Evolutionary conservation across 2,888 invertebrate species (phyloP), one percentile per base, ranked within the genome.

Genomic region (Meloe dianella): DNA sequence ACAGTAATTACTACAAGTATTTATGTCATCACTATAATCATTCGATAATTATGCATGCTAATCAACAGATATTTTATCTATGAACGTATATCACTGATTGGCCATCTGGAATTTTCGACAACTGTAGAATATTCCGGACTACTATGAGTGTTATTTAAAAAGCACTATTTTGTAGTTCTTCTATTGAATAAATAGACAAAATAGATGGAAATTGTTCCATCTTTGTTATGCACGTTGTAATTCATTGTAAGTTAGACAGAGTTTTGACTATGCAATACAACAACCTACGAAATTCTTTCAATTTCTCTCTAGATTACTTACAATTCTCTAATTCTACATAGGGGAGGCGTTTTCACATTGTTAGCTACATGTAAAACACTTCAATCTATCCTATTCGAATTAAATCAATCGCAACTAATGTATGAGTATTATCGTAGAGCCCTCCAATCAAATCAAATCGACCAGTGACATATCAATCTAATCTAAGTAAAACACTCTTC

Each of bases 391-490:
- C 57, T 60, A 60, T 20, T 60, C 30, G 57, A 65, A 32, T 56
- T 65, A 67, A 71, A 72, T 74, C 72, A 74, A 73, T 67, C 67
- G 71, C 62, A 70, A 74, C 61, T 61, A 74, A 70, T 63, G 67
- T 67, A 74, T 64, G 66, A 65, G 70, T 69, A 70, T 72, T 71
- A 71, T 69, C 17, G 7, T 20, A 47, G 20, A 47, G 71, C 71
- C 71, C 70, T 72, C 69, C 69, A 74, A 74, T 75, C 71, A 73
- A 74, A 70, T 68, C 65, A 74, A 79, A 79, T 79, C 77, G 77
- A 76, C 77, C 77, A 73, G 60, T 69, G 75, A 75, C 74, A 75
- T 74, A 80, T 80, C 78, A 78, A 79, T 78, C 75, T 75, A 77
- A 75, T 77, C 76, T 74, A 71, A 76, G 74, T 73, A 72, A 76